These are phyloP conservation scores for Homalodisca vitripennis DNA, from an alignment of 1,140 invertebrate species.

Conservation along the genomic window DNA sequence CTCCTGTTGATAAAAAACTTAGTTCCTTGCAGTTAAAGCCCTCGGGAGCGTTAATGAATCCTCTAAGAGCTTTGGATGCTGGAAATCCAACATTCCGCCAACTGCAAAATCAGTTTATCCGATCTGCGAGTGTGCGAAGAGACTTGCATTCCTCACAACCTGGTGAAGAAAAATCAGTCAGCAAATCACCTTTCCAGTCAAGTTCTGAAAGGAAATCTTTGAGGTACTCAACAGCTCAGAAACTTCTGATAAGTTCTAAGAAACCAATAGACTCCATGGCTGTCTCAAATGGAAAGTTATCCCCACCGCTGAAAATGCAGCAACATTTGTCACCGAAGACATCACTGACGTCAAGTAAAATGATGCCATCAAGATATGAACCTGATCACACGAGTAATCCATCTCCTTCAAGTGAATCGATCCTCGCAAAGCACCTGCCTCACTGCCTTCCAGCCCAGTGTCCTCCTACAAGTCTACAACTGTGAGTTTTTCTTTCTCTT, in stretches of 20 bases:
- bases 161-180: background rate
- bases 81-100: slow-evolving; percentile 12
- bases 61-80: background rate
- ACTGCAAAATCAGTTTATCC: slow-evolving; percentile 16
- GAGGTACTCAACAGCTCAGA: slow-evolving; percentile 46
- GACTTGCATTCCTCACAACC: slow-evolving; percentile 16
- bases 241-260: slow-evolving; percentile 53
- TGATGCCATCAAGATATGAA: background rate
- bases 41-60: background rate
- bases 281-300: slow-evolving; percentile 37
- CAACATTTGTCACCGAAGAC: background rate
- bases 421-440: slow-evolving; percentile 16
- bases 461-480: slow-evolving; percentile 38
- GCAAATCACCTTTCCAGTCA: slow-evolving; percentile 5
- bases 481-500: slow-evolving; percentile 37
- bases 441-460: slow-evolving; percentile 36
- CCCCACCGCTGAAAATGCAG: slow-evolving; percentile 30
- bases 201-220: slow-evolving; percentile 36
- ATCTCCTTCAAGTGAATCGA: background rate
- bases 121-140: slow-evolving; percentile 21
- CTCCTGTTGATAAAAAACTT: slow-evolving; percentile 36
- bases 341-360: background rate
- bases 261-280: slow-evolving; percentile 37
- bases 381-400: background rate
- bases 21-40: slow-evolving; percentile 13